A percentile compares a stretch with the other conserved stretches of the same genome.
These are phyloP conservation scores for Molothrus ater DNA, from an alignment of 2,797 vertebrate species.

Conservation along the genomic window DNA sequence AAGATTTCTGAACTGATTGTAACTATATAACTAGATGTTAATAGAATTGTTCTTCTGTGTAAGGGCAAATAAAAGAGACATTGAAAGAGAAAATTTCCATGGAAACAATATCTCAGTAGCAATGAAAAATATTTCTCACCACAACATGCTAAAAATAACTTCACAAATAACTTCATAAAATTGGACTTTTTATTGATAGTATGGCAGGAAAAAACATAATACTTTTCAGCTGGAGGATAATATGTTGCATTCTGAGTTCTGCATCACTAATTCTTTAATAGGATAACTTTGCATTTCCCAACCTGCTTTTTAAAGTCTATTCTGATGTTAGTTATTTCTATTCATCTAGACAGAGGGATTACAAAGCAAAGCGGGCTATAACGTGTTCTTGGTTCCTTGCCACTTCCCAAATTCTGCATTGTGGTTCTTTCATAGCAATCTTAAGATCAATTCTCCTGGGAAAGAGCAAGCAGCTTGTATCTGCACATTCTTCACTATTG, in stretches of 20 bases:
- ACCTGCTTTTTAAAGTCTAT: background rate
- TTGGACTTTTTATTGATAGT: background rate
- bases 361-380: background rate
- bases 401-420: background rate
- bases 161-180: constrained; percentile 29
- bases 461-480: background rate
- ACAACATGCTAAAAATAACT: constrained; percentile 22
- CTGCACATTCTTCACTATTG: background rate
- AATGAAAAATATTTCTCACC: constrained; percentile 27
- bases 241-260: background rate
- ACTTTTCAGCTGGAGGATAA: background rate
- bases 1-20: background rate
- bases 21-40: background rate
- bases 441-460: background rate
- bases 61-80: constrained; percentile 15
- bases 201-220: background rate
- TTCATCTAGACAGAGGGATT: background rate
- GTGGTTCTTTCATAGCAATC: background rate
- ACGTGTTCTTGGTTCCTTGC: background rate
- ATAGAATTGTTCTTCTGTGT: background rate
- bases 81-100: constrained; percentile 52
- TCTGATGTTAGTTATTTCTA: background rate
- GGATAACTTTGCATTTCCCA: background rate
- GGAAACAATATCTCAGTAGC: constrained; percentile 47
- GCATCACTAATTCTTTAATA: background rate